phyloP scores from a whole-genome alignment of 2,797 vertebrate species.

The Lemur catta region DNA sequence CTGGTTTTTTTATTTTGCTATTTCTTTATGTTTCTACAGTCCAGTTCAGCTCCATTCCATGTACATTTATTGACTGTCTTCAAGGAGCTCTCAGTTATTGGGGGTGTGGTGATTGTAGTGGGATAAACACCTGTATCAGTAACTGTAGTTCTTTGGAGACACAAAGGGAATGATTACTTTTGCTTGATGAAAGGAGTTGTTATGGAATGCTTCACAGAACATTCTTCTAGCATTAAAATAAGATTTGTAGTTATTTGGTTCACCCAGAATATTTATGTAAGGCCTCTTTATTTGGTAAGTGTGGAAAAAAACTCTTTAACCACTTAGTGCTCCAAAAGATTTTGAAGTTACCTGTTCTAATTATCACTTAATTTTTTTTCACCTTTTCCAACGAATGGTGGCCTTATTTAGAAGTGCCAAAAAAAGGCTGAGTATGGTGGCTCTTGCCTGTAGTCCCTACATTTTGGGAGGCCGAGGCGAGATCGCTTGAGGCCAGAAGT shows the following conservation, averaged over 20 bases:
- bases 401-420: slow-evolving; percentile 6
- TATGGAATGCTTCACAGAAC: not conserved
- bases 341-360: slow-evolving; percentile 12
- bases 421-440: not conserved
- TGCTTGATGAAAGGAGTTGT: not conserved
- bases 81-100: not conserved
- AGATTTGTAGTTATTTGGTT: not conserved
- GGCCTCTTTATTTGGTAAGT: not conserved
- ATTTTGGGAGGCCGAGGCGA: not conserved
- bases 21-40: not conserved
- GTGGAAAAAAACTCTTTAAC: not conserved
- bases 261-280: not conserved
- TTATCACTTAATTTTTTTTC: slow-evolving; percentile 14
- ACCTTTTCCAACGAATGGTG: slow-evolving; percentile 6
- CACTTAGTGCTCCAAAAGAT: not conserved
- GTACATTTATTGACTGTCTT: not conserved
- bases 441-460: not conserved
- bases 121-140: not conserved
- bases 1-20: not conserved
- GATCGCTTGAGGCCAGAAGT: not conserved
- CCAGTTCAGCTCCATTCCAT: not conserved
- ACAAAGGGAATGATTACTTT: not conserved
- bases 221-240: slow-evolving; percentile 1
- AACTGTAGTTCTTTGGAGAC: not conserved
- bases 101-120: not conserved